These are phyloP conservation scores for Hemicordylus capensis DNA, from an alignment of 2,113 vertebrate species.

Conservation along the genomic window DNA sequence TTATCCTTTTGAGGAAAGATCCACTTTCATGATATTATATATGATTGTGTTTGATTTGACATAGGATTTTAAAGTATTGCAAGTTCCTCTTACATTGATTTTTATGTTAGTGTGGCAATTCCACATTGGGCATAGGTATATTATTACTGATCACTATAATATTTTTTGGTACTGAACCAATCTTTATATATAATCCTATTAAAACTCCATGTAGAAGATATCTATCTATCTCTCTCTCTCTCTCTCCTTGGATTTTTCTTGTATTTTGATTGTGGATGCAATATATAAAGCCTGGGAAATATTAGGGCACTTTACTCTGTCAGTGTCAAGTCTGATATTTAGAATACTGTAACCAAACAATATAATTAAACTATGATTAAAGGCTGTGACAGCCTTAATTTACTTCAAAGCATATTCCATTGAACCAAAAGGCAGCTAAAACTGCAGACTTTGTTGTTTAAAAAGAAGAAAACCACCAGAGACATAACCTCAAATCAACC, in stretches of 20 bases:
- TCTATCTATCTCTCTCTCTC: background rate
- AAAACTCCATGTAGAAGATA: no score
- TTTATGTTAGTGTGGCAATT: no score
- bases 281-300: background rate
- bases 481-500: background rate
- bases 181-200: no score
- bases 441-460: background rate
- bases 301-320: background rate
- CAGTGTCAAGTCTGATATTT: background rate
- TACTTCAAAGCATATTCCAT: background rate
- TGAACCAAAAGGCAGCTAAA: background rate
- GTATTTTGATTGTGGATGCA: background rate
- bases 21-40: no score
- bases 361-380: background rate
- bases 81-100: no score
- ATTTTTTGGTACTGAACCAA: no score
- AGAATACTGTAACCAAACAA: background rate
- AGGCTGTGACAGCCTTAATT: background rate
- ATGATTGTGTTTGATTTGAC: no score
- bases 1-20: no score
- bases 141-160: no score
- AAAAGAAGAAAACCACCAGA: background rate
- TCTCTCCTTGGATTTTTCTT: no score
- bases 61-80: no score
- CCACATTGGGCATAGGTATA: no score